Evolutionary conservation across 2,113 vertebrate genomes (phyloP), one percentile per base, ranked within the genome.

Genomic region (Spermophilus dauricus): DNA sequence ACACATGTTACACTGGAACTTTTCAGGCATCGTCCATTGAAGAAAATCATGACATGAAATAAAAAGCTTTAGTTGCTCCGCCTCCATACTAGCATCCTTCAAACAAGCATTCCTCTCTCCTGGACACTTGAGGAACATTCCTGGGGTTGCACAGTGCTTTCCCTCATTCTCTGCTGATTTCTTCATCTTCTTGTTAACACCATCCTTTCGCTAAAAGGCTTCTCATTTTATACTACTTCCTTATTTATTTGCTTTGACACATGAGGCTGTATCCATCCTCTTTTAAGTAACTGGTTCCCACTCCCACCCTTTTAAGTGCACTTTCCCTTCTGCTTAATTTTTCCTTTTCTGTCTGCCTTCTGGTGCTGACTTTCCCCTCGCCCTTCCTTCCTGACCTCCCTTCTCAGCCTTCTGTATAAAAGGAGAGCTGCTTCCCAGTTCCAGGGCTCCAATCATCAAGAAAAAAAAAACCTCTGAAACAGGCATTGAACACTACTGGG

Each of bases 181-280:
- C 12, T 78, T 90, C 95, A 28, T 86, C 94, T 56, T 86, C 94
- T 56, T 72, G 20, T 89, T 96, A 96, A 86, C 58, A 84, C 30
- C 58, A 65, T 81, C 51, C 11, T 80, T 97, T 81, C 77, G 85
- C 82, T 63, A 77, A 90, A 92, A 87, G 76, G 70, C 42, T 81
- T 86, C 45, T 93, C 69, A 91, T 93, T 96, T 76, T 61, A 85
- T 77, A 89, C 53, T 42, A 72, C 91, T 80, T 92, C 90, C 70
- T 61, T 81, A 39, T 91, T 67, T 81, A 51, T 92, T 77, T 81
- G 67, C 67, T 77, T 90, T 95, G 53, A 80, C 87, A 80, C 75
- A 32, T 1, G 34, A 63, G 37, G 53, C 16, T 63, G 39, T 16
- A 97, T 39, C 51, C 81, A 76, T n/a, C 34, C 7, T 48, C 85